These are phyloP conservation scores for Patiria miniata DNA, from an alignment of 35 echinoderm and acorn worm species.

Conservation along the genomic window DNA sequence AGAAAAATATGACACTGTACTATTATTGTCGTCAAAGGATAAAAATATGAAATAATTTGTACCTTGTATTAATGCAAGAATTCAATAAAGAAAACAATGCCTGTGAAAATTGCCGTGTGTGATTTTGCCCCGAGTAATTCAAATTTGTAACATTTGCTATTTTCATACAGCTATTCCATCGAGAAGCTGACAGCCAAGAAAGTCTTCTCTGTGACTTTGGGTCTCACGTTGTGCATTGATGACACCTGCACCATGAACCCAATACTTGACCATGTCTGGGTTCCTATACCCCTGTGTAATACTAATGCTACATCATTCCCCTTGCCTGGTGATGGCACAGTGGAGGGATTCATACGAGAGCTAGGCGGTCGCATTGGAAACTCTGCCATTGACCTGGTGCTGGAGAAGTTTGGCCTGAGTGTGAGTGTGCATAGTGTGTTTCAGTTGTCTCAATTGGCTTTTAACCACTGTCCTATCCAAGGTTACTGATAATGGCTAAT, in stretches of 20 bases:
- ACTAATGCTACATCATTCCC: neutral
- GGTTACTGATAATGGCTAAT: too few species aligned
- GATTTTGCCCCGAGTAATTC: too few species aligned
- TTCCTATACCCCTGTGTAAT: slow-evolving; percentile 30
- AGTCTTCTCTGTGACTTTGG: slow-evolving; percentile 3
- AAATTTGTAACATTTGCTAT: neutral
- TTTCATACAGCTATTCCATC: slow-evolving; percentile 33
- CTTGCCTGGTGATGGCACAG: slow-evolving; percentile 29
- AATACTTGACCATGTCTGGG: slow-evolving; percentile 5
- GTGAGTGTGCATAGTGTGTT: slow-evolving; percentile 2
- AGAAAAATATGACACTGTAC: too few species aligned
- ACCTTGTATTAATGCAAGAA: too few species aligned
- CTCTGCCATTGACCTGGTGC: slow-evolving; percentile 28
- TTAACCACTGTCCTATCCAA: too few species aligned
- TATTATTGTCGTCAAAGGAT: too few species aligned
- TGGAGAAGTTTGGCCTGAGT: slow-evolving; percentile 1
- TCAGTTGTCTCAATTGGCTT: too few species aligned
- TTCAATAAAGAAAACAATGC: too few species aligned
- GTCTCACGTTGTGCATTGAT: slow-evolving; percentile 20
- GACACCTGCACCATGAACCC: neutral
- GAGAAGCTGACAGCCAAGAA: neutral
- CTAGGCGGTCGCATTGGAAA: neutral
- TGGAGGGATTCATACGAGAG: slow-evolving; percentile 1
- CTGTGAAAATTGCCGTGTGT: too few species aligned
- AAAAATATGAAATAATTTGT: too few species aligned